A percentile compares a stretch with the other conserved stretches of the same genome.
phyloP scores from a whole-genome alignment of 2,113 vertebrate genomes.

The Ursus arctos region DNA sequence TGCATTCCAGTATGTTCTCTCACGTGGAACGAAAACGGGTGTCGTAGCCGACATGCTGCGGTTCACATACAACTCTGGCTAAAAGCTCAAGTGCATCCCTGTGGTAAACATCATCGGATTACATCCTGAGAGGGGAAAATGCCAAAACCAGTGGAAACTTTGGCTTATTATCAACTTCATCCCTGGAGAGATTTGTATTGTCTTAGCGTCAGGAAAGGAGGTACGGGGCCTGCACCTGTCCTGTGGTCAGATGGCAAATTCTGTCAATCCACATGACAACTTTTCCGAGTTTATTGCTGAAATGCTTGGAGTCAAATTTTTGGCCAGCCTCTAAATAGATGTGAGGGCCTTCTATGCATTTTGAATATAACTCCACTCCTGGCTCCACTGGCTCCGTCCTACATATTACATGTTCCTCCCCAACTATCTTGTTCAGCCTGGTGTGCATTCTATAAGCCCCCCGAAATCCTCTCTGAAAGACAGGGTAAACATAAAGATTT shows the following conservation, averaged over 20 bases:
- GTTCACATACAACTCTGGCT: background rate
- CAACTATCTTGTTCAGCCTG: background rate
- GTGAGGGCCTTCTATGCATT: background rate
- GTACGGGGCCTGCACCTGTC: background rate
- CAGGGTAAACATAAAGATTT: background rate
- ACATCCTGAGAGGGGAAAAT: background rate
- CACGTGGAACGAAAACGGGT: background rate
- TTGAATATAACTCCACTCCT: background rate
- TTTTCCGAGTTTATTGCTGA: background rate
- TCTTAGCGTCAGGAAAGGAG: background rate
- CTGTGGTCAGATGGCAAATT: background rate
- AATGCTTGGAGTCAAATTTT: background rate
- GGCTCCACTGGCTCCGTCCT: background rate
- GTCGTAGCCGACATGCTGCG: background rate
- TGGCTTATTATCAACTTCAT: background rate
- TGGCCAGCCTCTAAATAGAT: background rate
- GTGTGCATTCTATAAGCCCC: background rate
- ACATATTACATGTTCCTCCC: background rate
- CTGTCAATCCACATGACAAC: background rate
- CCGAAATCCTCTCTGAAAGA: background rate
- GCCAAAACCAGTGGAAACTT: background rate
- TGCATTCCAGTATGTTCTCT: too few species aligned
- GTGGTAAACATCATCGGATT: background rate
- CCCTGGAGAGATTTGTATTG: background rate
- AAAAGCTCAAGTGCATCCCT: background rate